phyloP scores from a whole-genome alignment of 2,797 vertebrate species.

The Falco rusticolus region DNA sequence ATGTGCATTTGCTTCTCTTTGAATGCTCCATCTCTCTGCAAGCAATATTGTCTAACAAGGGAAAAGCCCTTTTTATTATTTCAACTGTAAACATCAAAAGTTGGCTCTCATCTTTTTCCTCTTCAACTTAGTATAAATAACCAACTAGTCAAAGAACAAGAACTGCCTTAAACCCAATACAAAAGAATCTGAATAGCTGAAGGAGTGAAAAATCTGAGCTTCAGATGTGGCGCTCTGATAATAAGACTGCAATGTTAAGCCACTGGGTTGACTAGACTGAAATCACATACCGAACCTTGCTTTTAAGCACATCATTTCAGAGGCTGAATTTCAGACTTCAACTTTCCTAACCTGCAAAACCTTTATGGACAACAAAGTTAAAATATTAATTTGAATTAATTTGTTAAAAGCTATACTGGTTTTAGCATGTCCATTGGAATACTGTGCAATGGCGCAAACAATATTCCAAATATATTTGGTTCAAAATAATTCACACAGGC shows the following conservation, averaged over 20 bases:
- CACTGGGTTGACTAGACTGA: slow-evolving; percentile 38
- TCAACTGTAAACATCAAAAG: slow-evolving; percentile 56
- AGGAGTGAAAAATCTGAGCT: slow-evolving; percentile 4
- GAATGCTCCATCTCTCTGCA: slow-evolving; percentile 34
- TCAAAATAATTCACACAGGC: not conserved
- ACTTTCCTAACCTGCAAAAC: not conserved
- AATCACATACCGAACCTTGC: not conserved
- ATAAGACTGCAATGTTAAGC: slow-evolving; percentile 25
- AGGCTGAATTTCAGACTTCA: slow-evolving; percentile 18
- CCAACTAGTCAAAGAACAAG: slow-evolving; percentile 50
- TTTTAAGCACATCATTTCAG: not conserved
- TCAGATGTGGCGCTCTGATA: slow-evolving; percentile 35
- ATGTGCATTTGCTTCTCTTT: slow-evolving; percentile 38
- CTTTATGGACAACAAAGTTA: not conserved
- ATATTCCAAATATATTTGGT: not conserved
- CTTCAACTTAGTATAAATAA: slow-evolving; percentile 56
- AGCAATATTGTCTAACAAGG: slow-evolving; percentile 39
- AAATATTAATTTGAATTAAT: not conserved
- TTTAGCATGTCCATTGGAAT: not conserved
- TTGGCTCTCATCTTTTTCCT: slow-evolving; percentile 49
- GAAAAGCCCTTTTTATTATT: slow-evolving; percentile 47
- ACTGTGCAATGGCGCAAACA: not conserved
- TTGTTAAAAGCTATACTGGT: not conserved
- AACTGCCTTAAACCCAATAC: slow-evolving; percentile 32
- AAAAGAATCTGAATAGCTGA: slow-evolving; percentile 30